Percentiles rank a stretch among this genome's conserved stretches.
Evolutionary conservation across 1,140 invertebrate species (phyloP).

Genomic region (Venturia canescens): DNA sequence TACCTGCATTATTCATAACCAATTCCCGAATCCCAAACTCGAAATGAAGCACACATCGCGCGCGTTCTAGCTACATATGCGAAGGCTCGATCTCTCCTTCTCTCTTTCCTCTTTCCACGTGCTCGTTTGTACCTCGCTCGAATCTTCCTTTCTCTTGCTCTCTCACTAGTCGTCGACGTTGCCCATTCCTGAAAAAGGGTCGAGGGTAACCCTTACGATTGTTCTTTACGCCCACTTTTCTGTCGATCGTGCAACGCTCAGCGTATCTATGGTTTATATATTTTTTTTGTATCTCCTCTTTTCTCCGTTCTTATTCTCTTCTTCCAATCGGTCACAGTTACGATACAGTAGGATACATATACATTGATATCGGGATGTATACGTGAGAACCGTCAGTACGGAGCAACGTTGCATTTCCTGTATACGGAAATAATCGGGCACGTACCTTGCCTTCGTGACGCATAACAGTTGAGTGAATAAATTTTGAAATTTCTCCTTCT

Average conservation of each 20-base stretch:
- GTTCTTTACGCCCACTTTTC: slow-evolving; percentile 51
- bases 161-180: slow-evolving; percentile 51
- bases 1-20: slow-evolving; percentile 59
- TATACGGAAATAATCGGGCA: slow-evolving; percentile 42
- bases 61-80: slow-evolving; percentile 32
- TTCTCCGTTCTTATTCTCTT: not conserved
- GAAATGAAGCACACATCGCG: slow-evolving; percentile 52
- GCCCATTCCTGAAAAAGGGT: slow-evolving; percentile 31
- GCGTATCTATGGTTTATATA: not conserved
- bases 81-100: not conserved
- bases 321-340: slow-evolving; percentile 36
- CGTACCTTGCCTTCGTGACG: slow-evolving; percentile 18
- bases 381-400: slow-evolving; percentile 40
- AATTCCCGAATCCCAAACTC: slow-evolving; percentile 59
- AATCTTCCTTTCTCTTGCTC: not conserved
- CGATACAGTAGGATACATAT: slow-evolving; percentile 22
- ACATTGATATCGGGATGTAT: slow-evolving; percentile 35
- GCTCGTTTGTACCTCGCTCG: slow-evolving; percentile 36
- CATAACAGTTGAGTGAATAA: slow-evolving; percentile 33
- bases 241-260: slow-evolving; percentile 34
- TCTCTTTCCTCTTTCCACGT: slow-evolving; percentile 10
- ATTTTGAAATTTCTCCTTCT: slow-evolving; percentile 7
- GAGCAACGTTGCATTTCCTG: slow-evolving; percentile 28
- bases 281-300: not conserved
- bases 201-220: slow-evolving; percentile 36